Percentiles rank a stretch among this genome's conserved stretches.
phyloP scores from a whole-genome alignment of 2,797 vertebrate genomes.

The Mastacembelus armatus region DNA sequence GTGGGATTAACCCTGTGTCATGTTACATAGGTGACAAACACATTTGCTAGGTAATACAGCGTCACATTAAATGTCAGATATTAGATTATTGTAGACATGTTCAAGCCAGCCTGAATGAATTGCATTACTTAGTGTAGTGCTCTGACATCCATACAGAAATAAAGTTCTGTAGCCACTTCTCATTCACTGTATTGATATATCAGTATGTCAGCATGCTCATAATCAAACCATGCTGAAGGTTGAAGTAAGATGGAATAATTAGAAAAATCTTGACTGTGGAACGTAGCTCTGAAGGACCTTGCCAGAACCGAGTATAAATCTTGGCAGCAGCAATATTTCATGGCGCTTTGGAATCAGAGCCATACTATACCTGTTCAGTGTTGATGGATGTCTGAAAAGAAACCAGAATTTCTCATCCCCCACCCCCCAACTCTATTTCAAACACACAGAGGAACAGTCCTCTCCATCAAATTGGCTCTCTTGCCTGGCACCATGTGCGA shows the following conservation, averaged over 20 bases:
- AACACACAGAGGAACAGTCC: conserved; percentile 67
- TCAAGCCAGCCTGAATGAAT: conserved; percentile 21
- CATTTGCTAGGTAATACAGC: conserved; percentile 14
- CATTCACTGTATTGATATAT: conserved; percentile 11
- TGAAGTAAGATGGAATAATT: conserved; percentile 52
- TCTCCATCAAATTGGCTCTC: conserved; percentile 73
- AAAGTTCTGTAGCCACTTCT: conserved; percentile 19
- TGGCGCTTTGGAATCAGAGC: conserved; percentile 49
- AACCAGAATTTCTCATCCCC: conserved; percentile 37
- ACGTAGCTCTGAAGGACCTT: conserved; percentile 29
- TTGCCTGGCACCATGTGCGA: conserved; percentile 66
- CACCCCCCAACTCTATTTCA: conserved; percentile 58
- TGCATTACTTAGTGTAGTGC: conserved; percentile 26
- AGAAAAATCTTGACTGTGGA: conserved; percentile 37
- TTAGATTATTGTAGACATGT: conserved; percentile 33
- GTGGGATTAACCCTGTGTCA: conserved; percentile 36
- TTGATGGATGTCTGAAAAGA: conserved; percentile 67
- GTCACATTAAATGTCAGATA: conserved; percentile 24
- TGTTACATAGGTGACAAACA: conserved; percentile 9
- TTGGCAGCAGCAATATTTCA: conserved; percentile 60
- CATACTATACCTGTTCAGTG: conserved; percentile 63
- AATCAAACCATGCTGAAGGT: conserved; percentile 42
- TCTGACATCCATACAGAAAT: conserved; percentile 20
- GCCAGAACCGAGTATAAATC: conserved; percentile 38
- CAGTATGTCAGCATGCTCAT: conserved; percentile 18